Percentiles rank a stretch among this genome's conserved stretches.
Evolutionary conservation across 2,113 vertebrate species (phyloP).

Genomic region (Hymenochirus boettgeri): DNA sequence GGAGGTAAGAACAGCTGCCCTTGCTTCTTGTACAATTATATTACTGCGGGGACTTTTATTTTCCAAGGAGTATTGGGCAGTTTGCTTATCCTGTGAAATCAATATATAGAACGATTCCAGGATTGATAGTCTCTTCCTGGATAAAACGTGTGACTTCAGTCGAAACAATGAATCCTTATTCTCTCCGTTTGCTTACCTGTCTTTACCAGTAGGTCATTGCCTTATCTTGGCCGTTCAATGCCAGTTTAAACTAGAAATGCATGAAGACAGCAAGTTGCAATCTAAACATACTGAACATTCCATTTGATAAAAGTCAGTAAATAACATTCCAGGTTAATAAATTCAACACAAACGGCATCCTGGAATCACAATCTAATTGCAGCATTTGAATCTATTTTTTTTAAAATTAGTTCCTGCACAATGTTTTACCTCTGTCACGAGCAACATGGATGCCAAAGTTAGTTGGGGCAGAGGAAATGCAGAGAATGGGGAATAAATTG

Average conservation of each 20-base stretch:
- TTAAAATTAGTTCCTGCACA: not conserved
- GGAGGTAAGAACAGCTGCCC: too few species aligned
- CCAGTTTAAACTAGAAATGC: conserved; percentile 20
- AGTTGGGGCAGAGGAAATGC: not conserved
- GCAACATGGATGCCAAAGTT: not conserved
- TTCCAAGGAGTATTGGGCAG: too few species aligned
- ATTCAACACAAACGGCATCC: not conserved
- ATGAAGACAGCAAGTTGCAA: conserved; percentile 17
- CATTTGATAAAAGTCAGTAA: conserved; percentile 27
- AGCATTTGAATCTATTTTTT: not conserved
- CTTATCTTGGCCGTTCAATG: conserved; percentile 14
- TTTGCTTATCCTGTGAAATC: too few species aligned
- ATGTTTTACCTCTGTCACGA: not conserved
- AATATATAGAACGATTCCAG: too few species aligned
- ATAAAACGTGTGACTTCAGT: too few species aligned
- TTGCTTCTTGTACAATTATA: too few species aligned
- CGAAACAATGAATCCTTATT: conserved; percentile 28
- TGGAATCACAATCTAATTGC: not conserved
- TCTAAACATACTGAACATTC: conserved; percentile 36
- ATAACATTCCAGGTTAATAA: conserved; percentile 5
- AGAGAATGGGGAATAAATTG: not conserved
- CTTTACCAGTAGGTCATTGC: conserved; percentile 34
- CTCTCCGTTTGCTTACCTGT: conserved; percentile 18
- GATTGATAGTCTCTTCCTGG: too few species aligned
- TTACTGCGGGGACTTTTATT: too few species aligned